Evolutionary conservation across 2,797 vertebrate genomes (phyloP), one percentile per base, ranked within the genome.

Genomic region (Cuniculus paca): DNA sequence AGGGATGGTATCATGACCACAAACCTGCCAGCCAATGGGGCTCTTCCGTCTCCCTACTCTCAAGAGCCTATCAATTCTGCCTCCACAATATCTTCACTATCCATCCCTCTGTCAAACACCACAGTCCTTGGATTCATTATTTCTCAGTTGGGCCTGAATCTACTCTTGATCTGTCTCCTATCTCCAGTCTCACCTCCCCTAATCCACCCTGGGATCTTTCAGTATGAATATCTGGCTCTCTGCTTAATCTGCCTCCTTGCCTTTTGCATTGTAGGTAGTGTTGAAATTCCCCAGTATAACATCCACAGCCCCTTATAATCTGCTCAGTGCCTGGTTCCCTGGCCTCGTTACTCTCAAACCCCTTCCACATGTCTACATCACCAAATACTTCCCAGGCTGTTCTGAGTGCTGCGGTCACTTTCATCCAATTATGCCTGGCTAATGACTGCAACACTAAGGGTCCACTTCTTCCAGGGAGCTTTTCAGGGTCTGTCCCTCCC

Each of bases 71-170:
- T 84, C 65, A 54, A 60, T 28, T 72, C 54, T 12, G 84, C 39
- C 58, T 90, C 45, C 77, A 72, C 28, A 63, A 7, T 42, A 34
- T 54, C 65, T 88, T 81, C 45, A 58, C 72, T 16, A 36, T 48
- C 68, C 56, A 80, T 8, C 16, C 28, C 5, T 86, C 70, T 91
- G 68, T 83, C 88, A 36, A 48, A 54, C 42, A 45, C 81, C 58
- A 42, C 11, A 63, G 68, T 74, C 45, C 50, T 90, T 80, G 56
- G n/a, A 45, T 10, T 88, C 78, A 52, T 36, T 81, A 88, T 56
- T 92, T 88, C 61, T 82, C 75, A 78, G 4, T 2, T 70, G 77
- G 79, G 45, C 54, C 68, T 56, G 60, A 91, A 48, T 75, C 61
- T 16, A 42, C 68, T 74, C 75, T 70, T 39, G 42, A 54, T 60